phyloP scores from a whole-genome alignment of 2,113 vertebrate genomes.

The Shinisaurus crocodilurus region DNA sequence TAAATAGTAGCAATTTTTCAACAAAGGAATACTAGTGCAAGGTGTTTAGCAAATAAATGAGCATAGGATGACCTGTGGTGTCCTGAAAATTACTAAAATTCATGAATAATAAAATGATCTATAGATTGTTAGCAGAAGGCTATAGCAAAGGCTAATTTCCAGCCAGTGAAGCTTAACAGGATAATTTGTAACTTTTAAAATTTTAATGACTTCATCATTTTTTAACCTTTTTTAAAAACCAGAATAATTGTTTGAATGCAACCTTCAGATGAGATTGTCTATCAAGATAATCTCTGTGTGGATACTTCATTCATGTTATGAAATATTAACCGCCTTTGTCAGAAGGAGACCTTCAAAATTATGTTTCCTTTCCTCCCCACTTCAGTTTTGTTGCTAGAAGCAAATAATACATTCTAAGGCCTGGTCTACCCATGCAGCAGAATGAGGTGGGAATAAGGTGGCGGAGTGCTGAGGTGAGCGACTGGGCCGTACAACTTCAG shows the following conservation, averaged over 20 bases:
- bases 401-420: not conserved
- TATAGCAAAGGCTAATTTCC: constrained; percentile 83
- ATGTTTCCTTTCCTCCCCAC: not conserved
- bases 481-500: not conserved
- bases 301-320: constrained; percentile 40
- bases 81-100: constrained; percentile 85
- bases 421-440: not conserved
- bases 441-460: not conserved
- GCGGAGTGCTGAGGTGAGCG: not conserved
- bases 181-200: constrained; percentile 86
- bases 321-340: constrained; percentile 40
- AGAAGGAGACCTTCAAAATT: constrained; percentile 16
- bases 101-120: constrained; percentile 87
- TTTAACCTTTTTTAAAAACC: constrained; percentile 70
- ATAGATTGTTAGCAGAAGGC: constrained; percentile 82
- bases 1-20: constrained; percentile 85
- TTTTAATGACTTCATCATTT: constrained; percentile 85
- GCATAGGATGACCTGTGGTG: constrained; percentile 81
- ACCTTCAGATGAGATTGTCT: constrained; percentile 57
- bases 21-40: constrained; percentile 73
- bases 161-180: constrained; percentile 80
- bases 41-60: constrained; percentile 87
- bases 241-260: constrained; percentile 72
- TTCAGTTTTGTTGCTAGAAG: rapidly evolving
- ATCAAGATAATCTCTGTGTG: constrained; percentile 55